These are phyloP conservation scores for Micronycteris hirsuta DNA, from an alignment of 2,113 vertebrate genomes.

Conservation along the genomic window DNA sequence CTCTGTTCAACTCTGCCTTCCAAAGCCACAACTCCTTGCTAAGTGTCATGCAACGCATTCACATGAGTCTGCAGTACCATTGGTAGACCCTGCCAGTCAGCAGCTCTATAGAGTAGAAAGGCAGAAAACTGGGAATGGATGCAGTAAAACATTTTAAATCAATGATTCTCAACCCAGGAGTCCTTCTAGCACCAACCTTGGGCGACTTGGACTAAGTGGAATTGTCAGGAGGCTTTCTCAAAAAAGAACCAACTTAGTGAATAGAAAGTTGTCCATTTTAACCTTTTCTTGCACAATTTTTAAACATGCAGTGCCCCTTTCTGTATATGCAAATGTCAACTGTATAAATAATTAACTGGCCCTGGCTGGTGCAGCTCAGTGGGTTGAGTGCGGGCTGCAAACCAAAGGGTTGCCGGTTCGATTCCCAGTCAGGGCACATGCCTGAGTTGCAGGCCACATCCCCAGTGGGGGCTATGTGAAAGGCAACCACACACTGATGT, in stretches of 20 bases:
- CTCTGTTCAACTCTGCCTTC: not conserved
- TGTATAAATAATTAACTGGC: not conserved
- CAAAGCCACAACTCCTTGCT: too few relatives aligned
- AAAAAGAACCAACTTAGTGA: not conserved
- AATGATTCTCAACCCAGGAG: not conserved
- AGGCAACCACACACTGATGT: too few relatives aligned
- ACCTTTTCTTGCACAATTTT: not conserved
- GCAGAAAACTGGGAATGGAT: not conserved
- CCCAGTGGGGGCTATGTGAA: too few relatives aligned
- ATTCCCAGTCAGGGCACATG: too few relatives aligned
- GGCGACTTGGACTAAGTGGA: not conserved
- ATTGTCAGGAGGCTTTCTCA: not conserved
- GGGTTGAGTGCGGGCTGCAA: too few relatives aligned
- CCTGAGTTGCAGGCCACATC: too few relatives aligned
- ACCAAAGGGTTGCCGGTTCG: too few relatives aligned
- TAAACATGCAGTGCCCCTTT: not conserved
- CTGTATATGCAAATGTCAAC: not conserved
- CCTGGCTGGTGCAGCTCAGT: too few relatives aligned
- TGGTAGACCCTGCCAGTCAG: not conserved
- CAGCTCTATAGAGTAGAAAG: not conserved
- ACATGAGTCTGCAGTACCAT: rapidly evolving
- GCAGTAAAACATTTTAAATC: not conserved
- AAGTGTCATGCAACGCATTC: not conserved
- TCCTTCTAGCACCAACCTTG: not conserved
- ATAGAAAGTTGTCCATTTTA: not conserved